Conservation (phyloP, 1,140 invertebrate species). For the Pachypeltis micranthus region DNA sequence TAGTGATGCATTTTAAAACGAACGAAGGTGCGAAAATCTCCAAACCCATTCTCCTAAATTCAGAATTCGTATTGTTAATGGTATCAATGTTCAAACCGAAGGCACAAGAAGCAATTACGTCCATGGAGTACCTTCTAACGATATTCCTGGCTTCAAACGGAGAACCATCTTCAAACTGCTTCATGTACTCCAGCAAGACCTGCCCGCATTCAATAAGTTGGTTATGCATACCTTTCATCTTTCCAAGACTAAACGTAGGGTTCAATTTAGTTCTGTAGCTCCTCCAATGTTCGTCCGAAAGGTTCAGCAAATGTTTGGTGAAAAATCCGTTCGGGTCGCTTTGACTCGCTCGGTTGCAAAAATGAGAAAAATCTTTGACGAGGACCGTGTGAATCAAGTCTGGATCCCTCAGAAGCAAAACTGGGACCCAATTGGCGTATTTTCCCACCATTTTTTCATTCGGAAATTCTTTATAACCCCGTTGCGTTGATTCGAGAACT, state of each 20-base stretch:
- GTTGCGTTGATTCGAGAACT: no score
- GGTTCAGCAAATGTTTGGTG: slow-evolving; percentile 1
- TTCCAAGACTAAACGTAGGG: slow-evolving; percentile 44
- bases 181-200: slow-evolving; percentile 33
- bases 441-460: no score
- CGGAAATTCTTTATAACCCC: no score
- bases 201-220: slow-evolving; percentile 35
- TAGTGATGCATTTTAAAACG: neutral
- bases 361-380: slow-evolving; percentile 39
- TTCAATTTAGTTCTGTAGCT: slow-evolving; percentile 42
- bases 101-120: slow-evolving; percentile 43
- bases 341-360: slow-evolving; percentile 31
- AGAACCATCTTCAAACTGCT: slow-evolving; percentile 1
- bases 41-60: slow-evolving; percentile 30
- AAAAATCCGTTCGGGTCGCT: slow-evolving; percentile 13
- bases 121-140: slow-evolving; percentile 39
- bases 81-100: slow-evolving; percentile 45
- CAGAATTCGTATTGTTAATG: slow-evolving; percentile 38
- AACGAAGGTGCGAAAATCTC: slow-evolving; percentile 30
- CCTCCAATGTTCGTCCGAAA: slow-evolving; percentile 40
- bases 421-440: slow-evolving; percentile 30
- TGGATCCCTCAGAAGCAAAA: slow-evolving; percentile 35
- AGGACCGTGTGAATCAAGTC: slow-evolving; percentile 38
- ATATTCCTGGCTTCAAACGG: slow-evolving; percentile 39
- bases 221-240: slow-evolving; percentile 45